phyloP scores from a whole-genome alignment of 35 echinoderm and acorn worm species.

The Apostichopus parvimensis region DNA sequence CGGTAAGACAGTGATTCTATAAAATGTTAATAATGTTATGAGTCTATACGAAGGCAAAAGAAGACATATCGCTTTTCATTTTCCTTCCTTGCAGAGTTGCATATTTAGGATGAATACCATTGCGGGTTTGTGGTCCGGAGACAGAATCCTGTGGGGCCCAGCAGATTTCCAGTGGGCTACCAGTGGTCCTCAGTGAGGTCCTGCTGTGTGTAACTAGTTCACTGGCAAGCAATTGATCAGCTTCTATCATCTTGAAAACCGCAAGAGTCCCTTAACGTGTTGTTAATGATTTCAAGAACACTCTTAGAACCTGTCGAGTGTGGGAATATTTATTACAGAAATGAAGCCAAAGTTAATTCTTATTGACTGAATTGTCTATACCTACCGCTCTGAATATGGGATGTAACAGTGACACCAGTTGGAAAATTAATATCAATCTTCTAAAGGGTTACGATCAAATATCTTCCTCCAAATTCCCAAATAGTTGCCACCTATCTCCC shows the following conservation, averaged over 20 bases:
- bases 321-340: neutral
- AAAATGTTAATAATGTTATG: neutral
- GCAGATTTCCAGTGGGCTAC: slow-evolving; percentile 31
- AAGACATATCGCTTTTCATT: too few species aligned
- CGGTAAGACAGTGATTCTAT: neutral
- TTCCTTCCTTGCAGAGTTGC: neutral
- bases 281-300: slow-evolving; percentile 10
- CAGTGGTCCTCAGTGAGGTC: neutral
- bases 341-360: neutral
- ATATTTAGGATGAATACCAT: neutral
- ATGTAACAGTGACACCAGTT: too few species aligned
- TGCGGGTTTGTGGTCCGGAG: slow-evolving; percentile 15
- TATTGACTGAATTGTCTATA: neutral
- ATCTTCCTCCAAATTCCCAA: too few species aligned
- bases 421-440: too few species aligned
- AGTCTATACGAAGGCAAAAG: neutral
- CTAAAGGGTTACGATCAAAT: too few species aligned
- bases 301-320: slow-evolving; percentile 20
- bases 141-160: slow-evolving; percentile 34
- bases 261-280: slow-evolving; percentile 13
- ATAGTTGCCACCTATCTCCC: too few species aligned
- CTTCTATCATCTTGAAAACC: neutral
- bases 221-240: neutral
- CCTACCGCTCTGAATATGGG: neutral
- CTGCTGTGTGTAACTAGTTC: neutral